Evolutionary conservation across 2,797 vertebrate genomes (phyloP).

Genomic region (Urosaurus nigricauda): DNA sequence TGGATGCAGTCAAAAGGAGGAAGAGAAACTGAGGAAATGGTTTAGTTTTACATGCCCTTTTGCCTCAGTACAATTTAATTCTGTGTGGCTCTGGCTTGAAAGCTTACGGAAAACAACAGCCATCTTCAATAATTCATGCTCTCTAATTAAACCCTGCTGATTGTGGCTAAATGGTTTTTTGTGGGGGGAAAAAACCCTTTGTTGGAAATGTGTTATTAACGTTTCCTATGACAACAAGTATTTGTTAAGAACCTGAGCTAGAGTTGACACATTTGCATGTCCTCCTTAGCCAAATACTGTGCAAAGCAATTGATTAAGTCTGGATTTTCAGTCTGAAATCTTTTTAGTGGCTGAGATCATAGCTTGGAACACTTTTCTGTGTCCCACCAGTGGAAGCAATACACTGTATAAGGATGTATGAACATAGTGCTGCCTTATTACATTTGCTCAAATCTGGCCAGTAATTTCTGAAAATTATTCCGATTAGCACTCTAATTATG

Average conservation of each 20-base stretch:
- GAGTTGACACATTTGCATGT: slow-evolving; percentile 14
- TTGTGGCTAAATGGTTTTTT: slow-evolving; percentile 65
- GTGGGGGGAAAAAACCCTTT: slow-evolving; percentile 38
- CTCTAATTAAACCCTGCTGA: slow-evolving; percentile 73
- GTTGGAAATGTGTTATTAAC: slow-evolving; percentile 60
- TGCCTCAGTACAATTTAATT: slow-evolving; percentile 50
- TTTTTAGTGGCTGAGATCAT: slow-evolving; percentile 42
- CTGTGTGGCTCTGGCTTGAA: slow-evolving; percentile 46
- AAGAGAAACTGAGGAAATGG: slow-evolving; percentile 37
- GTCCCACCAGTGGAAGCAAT: not conserved
- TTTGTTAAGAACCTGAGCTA: slow-evolving; percentile 50
- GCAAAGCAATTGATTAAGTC: not conserved
- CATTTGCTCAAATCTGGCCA: no score
- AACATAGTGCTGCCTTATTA: not conserved
- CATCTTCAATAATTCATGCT: slow-evolving; percentile 70
- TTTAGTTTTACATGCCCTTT: slow-evolving; percentile 53
- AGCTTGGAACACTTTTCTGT: slow-evolving; percentile 28
- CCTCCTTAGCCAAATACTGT: slow-evolving; percentile 25
- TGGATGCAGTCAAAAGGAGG: slow-evolving; percentile 41
- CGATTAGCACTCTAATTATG: no score
- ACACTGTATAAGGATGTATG: not conserved
- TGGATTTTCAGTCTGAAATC: slow-evolving; percentile 13
- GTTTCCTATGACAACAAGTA: slow-evolving; percentile 56
- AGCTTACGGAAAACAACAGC: slow-evolving; percentile 50
- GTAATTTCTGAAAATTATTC: no score